These are phyloP conservation scores for Malacoraja senta DNA, from an alignment of 2,797 vertebrate species.

Conservation along the genomic window DNA sequence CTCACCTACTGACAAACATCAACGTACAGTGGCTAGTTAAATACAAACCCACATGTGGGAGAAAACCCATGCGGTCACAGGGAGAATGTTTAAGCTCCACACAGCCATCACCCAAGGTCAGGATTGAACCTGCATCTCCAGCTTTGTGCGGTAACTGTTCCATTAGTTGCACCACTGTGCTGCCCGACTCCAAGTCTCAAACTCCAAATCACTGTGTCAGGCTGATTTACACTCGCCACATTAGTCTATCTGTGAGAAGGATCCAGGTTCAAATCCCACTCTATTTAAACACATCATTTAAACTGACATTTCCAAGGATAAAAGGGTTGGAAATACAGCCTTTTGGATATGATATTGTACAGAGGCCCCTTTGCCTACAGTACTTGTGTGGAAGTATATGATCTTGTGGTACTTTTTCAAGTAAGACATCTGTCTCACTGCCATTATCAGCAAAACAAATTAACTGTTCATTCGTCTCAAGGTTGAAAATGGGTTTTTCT, in stretches of 20 bases:
- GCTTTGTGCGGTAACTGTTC: no score
- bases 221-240: background rate
- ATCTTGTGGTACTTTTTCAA: background rate
- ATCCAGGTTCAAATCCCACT: background rate
- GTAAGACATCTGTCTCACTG: background rate
- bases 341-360: background rate
- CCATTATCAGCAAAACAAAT: conserved; percentile 8
- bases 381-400: background rate
- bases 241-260: background rate
- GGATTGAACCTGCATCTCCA: no score
- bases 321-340: background rate
- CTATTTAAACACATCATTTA: background rate
- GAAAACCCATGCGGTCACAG: no score
- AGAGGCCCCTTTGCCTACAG: background rate
- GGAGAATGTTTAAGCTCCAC: no score
- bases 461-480: background rate
- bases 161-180: no score
- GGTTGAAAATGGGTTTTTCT: background rate
- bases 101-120: no score
- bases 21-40: no score
- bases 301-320: background rate
- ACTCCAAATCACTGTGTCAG: background rate
- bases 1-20: no score
- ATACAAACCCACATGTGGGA: no score
- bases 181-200: no score